These are phyloP conservation scores for Danio albolineatus DNA, from an alignment of 2,797 vertebrate genomes.

Conservation along the genomic window DNA sequence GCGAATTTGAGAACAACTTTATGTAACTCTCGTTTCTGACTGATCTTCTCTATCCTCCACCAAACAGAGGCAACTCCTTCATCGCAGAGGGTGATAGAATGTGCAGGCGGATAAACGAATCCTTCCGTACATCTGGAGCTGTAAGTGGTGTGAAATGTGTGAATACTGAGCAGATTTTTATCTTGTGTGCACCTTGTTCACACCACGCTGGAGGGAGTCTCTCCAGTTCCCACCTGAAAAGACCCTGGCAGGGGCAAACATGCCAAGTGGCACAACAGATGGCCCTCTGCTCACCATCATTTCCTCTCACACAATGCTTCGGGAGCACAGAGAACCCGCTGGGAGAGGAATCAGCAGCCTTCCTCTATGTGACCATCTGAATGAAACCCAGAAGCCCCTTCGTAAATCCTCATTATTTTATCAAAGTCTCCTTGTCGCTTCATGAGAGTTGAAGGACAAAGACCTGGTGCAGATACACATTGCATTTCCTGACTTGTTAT, in stretches of 20 bases:
- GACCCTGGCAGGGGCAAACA: conserved; percentile 70
- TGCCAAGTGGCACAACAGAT: conserved; percentile 81
- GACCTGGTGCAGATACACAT: conserved; percentile 1
- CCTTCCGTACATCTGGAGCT: conserved; percentile 71
- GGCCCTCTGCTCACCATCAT: conserved; percentile 75
- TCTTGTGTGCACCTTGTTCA: conserved; percentile 51
- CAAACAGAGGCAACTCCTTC: conserved; percentile 24
- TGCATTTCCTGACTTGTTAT: conserved; percentile 66
- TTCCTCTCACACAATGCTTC: conserved; percentile 76
- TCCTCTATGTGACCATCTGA: conserved; percentile 64
- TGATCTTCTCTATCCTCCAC: conserved; percentile 11
- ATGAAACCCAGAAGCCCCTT: conserved; percentile 55
- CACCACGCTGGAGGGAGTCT: conserved; percentile 57
- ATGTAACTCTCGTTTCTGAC: conserved; percentile 6
- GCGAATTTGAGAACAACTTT: conserved; percentile 9
- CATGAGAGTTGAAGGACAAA: conserved; percentile 53
- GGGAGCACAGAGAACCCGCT: conserved; percentile 61
- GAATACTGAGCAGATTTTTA: conserved; percentile 53
- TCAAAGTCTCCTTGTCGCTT: conserved; percentile 57
- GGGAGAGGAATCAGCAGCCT: conserved; percentile 61
- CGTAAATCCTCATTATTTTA: conserved; percentile 71
- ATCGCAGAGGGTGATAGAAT: conserved; percentile 6
- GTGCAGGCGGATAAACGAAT: conserved; percentile 32
- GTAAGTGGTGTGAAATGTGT: conserved; percentile 59
- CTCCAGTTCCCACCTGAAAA: conserved; percentile 74